phyloP scores from a whole-genome alignment of 2,888 invertebrate species.

The Azorinus chamasolen region DNA sequence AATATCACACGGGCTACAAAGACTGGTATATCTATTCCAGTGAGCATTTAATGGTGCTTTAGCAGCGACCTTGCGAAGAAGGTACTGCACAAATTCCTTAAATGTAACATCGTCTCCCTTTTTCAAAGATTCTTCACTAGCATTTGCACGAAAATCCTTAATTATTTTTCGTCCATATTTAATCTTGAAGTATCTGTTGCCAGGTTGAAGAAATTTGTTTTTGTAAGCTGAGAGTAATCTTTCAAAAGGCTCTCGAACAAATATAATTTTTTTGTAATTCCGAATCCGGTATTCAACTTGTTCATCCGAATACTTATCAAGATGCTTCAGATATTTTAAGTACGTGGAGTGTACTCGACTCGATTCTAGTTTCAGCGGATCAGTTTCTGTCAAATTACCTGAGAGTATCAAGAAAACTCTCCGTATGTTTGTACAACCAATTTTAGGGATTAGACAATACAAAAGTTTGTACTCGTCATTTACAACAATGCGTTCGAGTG shows the following conservation, averaged over 20 bases:
- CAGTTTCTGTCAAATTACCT: too few species aligned
- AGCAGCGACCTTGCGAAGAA: conserved; percentile 94
- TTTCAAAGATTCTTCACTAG: conserved; percentile 87
- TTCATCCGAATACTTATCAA: conserved; percentile 82
- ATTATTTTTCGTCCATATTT: conserved; percentile 91
- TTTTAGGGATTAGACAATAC: conserved; percentile 97
- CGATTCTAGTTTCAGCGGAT: conserved; percentile 71
- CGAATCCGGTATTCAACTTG: conserved; percentile 90
- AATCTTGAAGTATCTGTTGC: conserved; percentile 87
- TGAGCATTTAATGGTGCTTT: conserved; percentile 91
- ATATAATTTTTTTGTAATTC: too few species aligned
- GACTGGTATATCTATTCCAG: conserved; percentile 93
- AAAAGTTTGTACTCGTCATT: conserved; percentile 94
- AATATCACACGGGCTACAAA: conserved; percentile 95
- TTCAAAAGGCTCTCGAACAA: too few species aligned
- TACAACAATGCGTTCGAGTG: conserved; percentile 86
- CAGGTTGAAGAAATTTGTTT: too few species aligned
- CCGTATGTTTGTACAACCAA: conserved; percentile 98
- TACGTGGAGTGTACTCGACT: conserved; percentile 73
- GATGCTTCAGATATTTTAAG: conserved; percentile 70
- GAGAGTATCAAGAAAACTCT: conserved; percentile 92
- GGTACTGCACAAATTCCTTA: too few species aligned
- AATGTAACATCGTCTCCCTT: conserved; percentile 94
- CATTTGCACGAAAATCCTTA: conserved; percentile 91
- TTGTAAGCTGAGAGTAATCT: too few species aligned